Evolutionary conservation across 1,140 invertebrate genomes (phyloP), one percentile per base, ranked within the genome.

Genomic region (Palaemon carinicauda): DNA sequence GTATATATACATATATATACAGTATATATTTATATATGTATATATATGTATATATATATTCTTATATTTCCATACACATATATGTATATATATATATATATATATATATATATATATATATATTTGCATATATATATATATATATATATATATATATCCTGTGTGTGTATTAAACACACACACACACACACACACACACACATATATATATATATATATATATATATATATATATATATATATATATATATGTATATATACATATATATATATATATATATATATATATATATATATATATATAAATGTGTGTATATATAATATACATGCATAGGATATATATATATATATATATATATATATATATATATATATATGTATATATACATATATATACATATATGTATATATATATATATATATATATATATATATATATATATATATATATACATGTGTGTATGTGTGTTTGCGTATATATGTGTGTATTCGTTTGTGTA

Each of bases 201-300:
- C n/a, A 65, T 65, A 65, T 78, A 78, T 78, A 78, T 53, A 78
- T 51, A n/a, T 52, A 78, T 78, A 52, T 78, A 51, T 52, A 78
- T 52, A 19, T 78, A 52, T 78, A 51, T 54, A 54, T 31, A 79
- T 27, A 54, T 29, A 79, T 24, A 79, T 31, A 79, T 29, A 79
- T 31, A 79, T 29, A 54, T 31, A 79, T 54, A 79, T 31, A 54
- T 29, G 27, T 79, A 54, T 31, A 79, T 54, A 54, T 78, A 78
- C 24, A 78, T 53, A 78, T 53, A 53, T 53, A 51, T 78, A 51
- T 78, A 51, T 53, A 51, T 53, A 51, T 53, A 51, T 53, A 51
- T 53, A 51, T 53, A 51, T 53, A 51, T 53, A 51, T 53, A 51
- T 54, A 21, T 54, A 53, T 74, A 53, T 54, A 5, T 54, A 53